Conservation (phyloP, 1,140 invertebrate genomes). For the Formica exsecta region DNA sequence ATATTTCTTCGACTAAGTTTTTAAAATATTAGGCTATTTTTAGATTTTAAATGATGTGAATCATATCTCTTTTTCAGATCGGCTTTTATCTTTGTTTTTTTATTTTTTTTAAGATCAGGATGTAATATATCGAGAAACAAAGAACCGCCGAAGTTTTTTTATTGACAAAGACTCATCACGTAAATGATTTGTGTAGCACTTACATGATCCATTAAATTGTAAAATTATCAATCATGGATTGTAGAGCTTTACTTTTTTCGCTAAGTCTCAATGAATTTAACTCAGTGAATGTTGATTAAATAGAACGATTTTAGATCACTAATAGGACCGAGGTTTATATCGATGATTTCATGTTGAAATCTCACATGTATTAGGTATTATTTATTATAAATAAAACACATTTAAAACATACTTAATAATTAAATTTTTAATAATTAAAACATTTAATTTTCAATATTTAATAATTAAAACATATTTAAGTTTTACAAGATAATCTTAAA, state of each 20-base stretch:
- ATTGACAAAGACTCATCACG: not conserved
- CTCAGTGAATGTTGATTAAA: not conserved
- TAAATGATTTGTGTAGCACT: not conserved
- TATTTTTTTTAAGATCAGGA: not conserved
- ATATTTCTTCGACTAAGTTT: not conserved
- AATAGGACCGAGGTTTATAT: not conserved
- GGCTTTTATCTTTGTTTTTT: not conserved
- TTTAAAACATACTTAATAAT: too few species aligned
- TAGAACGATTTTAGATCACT: not conserved
- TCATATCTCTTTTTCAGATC: conserved; percentile 11
- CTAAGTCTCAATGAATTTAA: not conserved
- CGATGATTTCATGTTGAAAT: not conserved
- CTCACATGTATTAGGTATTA: not conserved
- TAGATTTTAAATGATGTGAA: not conserved
- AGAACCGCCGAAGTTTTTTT: not conserved
- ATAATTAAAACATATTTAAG: not conserved
- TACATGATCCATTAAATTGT: not conserved
- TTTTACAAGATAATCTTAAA: not conserved
- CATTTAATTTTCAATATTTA: too few species aligned
- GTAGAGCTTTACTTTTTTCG: not conserved
- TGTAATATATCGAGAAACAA: not conserved
- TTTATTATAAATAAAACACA: not conserved
- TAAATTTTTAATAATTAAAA: too few species aligned
- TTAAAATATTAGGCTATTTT: conserved; percentile 28
- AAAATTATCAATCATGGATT: not conserved